phyloP scores from a whole-genome alignment of 2,797 vertebrate species.

The Adrianichthys oophorus region DNA sequence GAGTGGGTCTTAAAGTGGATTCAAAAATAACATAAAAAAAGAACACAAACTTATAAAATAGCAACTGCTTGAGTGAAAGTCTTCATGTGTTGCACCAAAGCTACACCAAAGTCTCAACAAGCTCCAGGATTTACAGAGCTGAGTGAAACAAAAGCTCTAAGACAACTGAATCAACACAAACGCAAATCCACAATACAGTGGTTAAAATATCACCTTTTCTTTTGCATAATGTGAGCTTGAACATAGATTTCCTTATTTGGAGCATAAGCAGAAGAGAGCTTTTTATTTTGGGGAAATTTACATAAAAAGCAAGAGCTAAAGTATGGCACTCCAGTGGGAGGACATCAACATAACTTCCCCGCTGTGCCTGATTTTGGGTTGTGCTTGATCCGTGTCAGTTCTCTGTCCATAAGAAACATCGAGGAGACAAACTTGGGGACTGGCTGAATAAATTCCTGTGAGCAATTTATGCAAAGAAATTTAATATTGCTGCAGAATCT shows the following conservation, averaged over 20 bases:
- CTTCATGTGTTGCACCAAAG: too few species aligned
- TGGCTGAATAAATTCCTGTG: slow-evolving; percentile 63
- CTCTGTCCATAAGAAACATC: slow-evolving; percentile 16
- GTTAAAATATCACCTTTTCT: slow-evolving; percentile 41
- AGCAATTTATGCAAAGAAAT: slow-evolving; percentile 73
- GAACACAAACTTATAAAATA: too few species aligned
- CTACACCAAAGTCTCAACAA: slow-evolving; percentile 24
- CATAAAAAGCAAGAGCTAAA: too few species aligned
- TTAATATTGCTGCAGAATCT: slow-evolving; percentile 65
- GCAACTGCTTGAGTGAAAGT: too few species aligned
- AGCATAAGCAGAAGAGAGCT: slow-evolving; percentile 14
- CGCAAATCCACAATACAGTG: not conserved
- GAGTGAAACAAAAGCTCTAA: too few species aligned
- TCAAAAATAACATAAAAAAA: too few species aligned
- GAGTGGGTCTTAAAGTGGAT: too few species aligned
- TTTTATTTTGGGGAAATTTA: not conserved
- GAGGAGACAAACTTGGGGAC: slow-evolving; percentile 54
- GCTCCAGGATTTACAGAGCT: slow-evolving; percentile 24
- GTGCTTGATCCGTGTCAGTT: slow-evolving; percentile 12
- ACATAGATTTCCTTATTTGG: slow-evolving; percentile 5
- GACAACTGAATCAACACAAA: slow-evolving; percentile 11
- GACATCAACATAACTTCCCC: slow-evolving; percentile 37
- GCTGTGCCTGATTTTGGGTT: slow-evolving; percentile 17
- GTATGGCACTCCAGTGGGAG: slow-evolving; percentile 14
- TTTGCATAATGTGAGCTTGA: slow-evolving; percentile 45